These are phyloP conservation scores for Papilio protenor DNA, from an alignment of 2,888 invertebrate genomes.

Conservation along the genomic window DNA sequence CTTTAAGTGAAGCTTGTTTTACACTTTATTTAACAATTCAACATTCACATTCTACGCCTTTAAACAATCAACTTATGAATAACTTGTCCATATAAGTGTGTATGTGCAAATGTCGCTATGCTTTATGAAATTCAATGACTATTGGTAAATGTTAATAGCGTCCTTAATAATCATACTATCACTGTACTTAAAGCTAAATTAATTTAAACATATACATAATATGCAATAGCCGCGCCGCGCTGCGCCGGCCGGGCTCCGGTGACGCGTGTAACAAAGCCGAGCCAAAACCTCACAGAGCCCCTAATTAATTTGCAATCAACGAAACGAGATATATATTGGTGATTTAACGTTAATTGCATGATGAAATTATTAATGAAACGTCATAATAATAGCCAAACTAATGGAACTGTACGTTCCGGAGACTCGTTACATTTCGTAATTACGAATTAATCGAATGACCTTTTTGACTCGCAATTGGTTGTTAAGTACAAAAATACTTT, in stretches of 20 bases:
- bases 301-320: constrained; percentile 16
- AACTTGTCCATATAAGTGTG: too few relatives aligned
- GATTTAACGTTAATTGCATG: constrained; percentile 10
- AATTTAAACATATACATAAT: neutral
- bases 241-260: neutral
- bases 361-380: constrained; percentile 18
- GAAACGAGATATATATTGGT: constrained; percentile 4
- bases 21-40: neutral
- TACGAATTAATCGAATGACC: neutral
- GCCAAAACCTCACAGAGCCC: constrained; percentile 6
- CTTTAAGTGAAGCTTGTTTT: neutral
- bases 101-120: too few relatives aligned
- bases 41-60: neutral
- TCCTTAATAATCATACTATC: neutral
- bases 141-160: neutral
- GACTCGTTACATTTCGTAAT: neutral
- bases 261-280: constrained; percentile 14
- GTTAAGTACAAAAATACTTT: neutral
- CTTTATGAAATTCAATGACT: neutral
- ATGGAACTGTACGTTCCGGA: neutral
- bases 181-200: neutral
- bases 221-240: neutral
- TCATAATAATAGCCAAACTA: neutral
- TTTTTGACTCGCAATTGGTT: neutral
- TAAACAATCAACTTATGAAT: too few relatives aligned